phyloP scores from a whole-genome alignment of 2,888 invertebrate genomes.

The Dolichomitus sp. region DNA sequence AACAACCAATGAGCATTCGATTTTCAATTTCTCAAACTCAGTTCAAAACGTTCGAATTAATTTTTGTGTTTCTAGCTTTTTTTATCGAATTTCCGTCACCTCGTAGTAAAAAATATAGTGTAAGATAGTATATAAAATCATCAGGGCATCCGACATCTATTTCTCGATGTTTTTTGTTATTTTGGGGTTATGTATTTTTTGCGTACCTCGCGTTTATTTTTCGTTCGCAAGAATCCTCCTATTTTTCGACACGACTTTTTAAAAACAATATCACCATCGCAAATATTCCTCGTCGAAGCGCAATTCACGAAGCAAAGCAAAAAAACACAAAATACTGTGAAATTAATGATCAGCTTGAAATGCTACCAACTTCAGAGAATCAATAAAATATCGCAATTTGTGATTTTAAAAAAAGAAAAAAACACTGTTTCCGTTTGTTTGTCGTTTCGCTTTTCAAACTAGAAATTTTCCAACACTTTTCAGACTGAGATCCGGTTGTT shows the following conservation, averaged over 20 bases:
- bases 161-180: no score
- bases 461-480: slow-evolving; percentile 25
- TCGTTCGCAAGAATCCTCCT: neutral
- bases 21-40: no score
- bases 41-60: no score
- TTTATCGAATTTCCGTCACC: no score
- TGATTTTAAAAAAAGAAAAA: neutral
- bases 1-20: no score
- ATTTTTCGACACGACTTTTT: neutral
- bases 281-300: neutral
- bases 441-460: neutral
- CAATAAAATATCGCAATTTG: slow-evolving; percentile 14
- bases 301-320: neutral
- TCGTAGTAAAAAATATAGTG: no score
- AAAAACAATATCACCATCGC: no score
- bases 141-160: no score
- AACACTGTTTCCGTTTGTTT: neutral
- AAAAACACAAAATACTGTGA: neutral
- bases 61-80: no score
- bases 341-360: slow-evolving; percentile 26
- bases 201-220: neutral
- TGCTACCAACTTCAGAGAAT: slow-evolving; percentile 52
- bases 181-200: neutral
- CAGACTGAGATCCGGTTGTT: slow-evolving; percentile 32
- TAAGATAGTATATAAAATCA: no score